These are phyloP conservation scores for Epinotia brunnichana DNA, from an alignment of 2,888 invertebrate genomes.

Conservation along the genomic window DNA sequence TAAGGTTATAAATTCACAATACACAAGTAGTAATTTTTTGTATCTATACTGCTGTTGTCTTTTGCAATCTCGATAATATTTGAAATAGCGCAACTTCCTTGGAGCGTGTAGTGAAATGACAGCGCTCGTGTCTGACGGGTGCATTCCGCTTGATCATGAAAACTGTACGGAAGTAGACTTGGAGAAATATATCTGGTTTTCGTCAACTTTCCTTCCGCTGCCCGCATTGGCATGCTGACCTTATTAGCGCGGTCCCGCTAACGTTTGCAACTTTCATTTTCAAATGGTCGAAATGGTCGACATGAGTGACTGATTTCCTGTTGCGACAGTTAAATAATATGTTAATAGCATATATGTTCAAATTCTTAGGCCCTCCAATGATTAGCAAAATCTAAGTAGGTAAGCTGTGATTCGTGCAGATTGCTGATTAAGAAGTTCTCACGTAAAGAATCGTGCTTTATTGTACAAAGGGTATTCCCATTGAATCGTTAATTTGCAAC, in stretches of 20 bases:
- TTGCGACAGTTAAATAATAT: background rate
- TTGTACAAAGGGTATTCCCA: constrained; percentile 5
- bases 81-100: constrained; percentile 24
- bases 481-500: constrained; percentile 27
- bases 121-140: background rate
- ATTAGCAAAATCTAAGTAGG: background rate
- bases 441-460: constrained; percentile 17
- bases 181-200: constrained; percentile 44
- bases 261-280: constrained; percentile 65
- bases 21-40: background rate
- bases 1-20: background rate
- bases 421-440: constrained; percentile 13
- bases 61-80: background rate
- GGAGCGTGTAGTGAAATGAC: constrained; percentile 28
- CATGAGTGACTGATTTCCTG: constrained; percentile 43
- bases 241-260: constrained; percentile 62
- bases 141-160: constrained; percentile 22
- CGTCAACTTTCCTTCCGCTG: constrained; percentile 69
- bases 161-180: constrained; percentile 18
- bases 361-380: background rate
- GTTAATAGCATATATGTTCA: too few species aligned
- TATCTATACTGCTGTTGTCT: background rate
- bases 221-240: constrained; percentile 66
- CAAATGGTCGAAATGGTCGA: constrained; percentile 50
- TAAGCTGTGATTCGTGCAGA: background rate